A percentile compares a stretch with the other conserved stretches of the same genome.
These are phyloP conservation scores for Selenia dentaria DNA, from an alignment of 2,888 invertebrate species.

Conservation along the genomic window DNA sequence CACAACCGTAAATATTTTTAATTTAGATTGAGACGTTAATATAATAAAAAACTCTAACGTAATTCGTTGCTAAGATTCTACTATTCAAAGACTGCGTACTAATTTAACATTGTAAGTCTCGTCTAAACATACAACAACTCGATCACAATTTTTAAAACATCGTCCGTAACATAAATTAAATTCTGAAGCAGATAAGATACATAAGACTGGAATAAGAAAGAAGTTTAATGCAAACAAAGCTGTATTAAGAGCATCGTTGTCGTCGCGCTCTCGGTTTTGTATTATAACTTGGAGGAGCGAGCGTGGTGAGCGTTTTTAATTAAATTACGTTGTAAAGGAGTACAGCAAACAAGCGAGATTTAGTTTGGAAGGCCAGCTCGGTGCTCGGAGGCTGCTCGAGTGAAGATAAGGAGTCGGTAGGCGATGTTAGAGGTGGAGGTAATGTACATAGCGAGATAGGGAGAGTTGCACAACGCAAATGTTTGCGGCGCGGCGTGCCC, in stretches of 20 bases:
- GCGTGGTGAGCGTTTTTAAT: slow-evolving; percentile 57
- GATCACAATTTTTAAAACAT: slow-evolving; percentile 21
- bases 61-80: too few species aligned
- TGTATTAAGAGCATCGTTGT: slow-evolving; percentile 22
- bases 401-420: slow-evolving; percentile 63
- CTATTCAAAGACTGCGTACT: too few species aligned
- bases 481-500: slow-evolving; percentile 51
- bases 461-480: slow-evolving; percentile 65
- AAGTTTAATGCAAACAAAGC: slow-evolving; percentile 30
- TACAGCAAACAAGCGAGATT: slow-evolving; percentile 58
- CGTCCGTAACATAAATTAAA: slow-evolving; percentile 7
- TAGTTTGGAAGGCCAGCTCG: slow-evolving; percentile 54
- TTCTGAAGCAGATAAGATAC: slow-evolving; percentile 13
- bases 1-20: too few species aligned
- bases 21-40: too few species aligned
- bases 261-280: slow-evolving; percentile 18
- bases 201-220: slow-evolving; percentile 18
- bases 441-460: slow-evolving; percentile 66
- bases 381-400: slow-evolving; percentile 55
- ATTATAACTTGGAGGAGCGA: slow-evolving; percentile 31
- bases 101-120: slow-evolving; percentile 17
- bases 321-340: slow-evolving; percentile 61
- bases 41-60: too few species aligned
- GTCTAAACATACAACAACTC: slow-evolving; percentile 14
- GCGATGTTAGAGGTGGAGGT: slow-evolving; percentile 50